Evolutionary conservation across 2,888 invertebrate genomes (phyloP), one percentile per base, ranked within the genome.

Genomic region (Andrena fulva): DNA sequence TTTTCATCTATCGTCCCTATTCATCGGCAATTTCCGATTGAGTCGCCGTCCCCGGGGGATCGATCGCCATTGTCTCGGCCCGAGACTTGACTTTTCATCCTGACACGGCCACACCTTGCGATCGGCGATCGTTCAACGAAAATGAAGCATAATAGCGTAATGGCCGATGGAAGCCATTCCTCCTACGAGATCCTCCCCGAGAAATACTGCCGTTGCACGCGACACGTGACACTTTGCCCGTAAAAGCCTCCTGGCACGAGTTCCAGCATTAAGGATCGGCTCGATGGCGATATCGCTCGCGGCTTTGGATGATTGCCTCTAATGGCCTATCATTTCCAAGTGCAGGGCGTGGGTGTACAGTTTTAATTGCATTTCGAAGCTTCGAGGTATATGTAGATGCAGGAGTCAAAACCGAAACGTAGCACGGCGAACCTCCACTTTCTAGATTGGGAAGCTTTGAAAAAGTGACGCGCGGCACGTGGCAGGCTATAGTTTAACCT

Each of bases 21-120:
- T 89, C 86, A 91, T 90, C 91, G 91, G 90, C 89, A 93, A 93
- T 93, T 93, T 93, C 92, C 93, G 93, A 93, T 92, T 92, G 92
- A 90, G 91, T 92, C 92, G 88, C 86, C 86, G 83, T 87, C 88
- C 85, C 85, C 75, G 66, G 72, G 88, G 84, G 86, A 92, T 92
- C 92, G 92, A 92, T 92, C 91, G 91, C 77, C 85, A 90, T 91
- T 92, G 91, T 92, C 91, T 91, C 89, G 82, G 80, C 80, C 59
- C 50, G 48, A 50, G 70, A 67, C 70, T 77, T 88, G 89, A 91
- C 91, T 92, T 92, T 93, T 91, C 91, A 92, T 91, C 91, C 89
- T 90, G 88, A 89, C 56, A 24, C 89, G 89, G 92, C 92, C 93
- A 92, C 93, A 93, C 93, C 93, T 93, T 91, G 84, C 86, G 89